phyloP scores from a whole-genome alignment of 2,113 vertebrate genomes.

The Cryptomyrus ogoouensis region DNA sequence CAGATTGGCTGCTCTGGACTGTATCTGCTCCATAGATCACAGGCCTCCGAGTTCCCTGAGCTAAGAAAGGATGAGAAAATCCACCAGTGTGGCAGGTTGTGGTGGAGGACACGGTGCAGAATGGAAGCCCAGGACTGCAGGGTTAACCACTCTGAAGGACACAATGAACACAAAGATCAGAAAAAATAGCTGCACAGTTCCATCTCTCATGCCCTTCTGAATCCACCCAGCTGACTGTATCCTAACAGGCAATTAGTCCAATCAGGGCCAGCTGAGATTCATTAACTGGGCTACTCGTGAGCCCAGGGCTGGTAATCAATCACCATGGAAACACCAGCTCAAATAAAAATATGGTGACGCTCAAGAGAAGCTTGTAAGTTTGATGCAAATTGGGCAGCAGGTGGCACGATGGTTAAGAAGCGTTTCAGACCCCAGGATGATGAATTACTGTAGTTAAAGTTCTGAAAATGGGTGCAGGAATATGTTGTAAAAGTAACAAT shows the following conservation, averaged over 20 bases:
- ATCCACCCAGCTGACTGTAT: neutral
- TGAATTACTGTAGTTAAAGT: neutral
- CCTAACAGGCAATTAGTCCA: neutral
- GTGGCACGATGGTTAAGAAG: neutral
- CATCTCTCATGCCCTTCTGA: neutral
- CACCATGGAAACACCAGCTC: neutral
- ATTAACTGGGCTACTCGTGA: neutral
- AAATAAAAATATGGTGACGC: neutral
- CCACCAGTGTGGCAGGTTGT: neutral
- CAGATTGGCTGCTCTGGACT: too few relatives aligned
- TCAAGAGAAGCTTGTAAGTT: neutral
- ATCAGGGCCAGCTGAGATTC: slow-evolving; percentile 2
- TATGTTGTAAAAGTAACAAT: neutral
- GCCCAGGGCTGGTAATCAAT: neutral
- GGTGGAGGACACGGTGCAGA: neutral
- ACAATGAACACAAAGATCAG: neutral
- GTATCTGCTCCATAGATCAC: neutral
- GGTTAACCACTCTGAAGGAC: neutral
- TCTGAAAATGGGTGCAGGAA: neutral
- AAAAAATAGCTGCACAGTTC: neutral
- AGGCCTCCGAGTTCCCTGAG: neutral
- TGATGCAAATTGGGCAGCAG: neutral
- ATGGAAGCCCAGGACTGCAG: neutral
- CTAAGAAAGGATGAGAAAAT: neutral
- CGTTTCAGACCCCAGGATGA: neutral